These are phyloP conservation scores for Nemopilema nomurai DNA, from an alignment of 30 jellyfish, hydroid and myxozoan genomes.

Conservation along the genomic window DNA sequence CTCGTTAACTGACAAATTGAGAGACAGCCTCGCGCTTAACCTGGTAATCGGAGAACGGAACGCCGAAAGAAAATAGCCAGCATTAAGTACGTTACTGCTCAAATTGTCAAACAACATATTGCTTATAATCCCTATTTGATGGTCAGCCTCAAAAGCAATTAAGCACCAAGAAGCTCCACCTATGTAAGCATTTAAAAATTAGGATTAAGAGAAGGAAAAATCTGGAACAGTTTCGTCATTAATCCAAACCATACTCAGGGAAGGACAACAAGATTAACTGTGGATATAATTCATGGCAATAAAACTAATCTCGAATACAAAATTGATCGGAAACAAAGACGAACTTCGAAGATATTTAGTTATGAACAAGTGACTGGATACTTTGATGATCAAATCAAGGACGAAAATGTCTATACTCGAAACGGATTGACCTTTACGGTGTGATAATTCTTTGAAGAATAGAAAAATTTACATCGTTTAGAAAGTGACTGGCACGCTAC, in stretches of 20 bases:
- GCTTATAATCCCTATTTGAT: too few species aligned
- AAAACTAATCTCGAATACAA: neutral
- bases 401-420: neutral
- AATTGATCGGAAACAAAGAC: neutral
- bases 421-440: neutral
- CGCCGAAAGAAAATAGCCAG: too few species aligned
- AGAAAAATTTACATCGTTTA: neutral
- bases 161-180: too few species aligned
- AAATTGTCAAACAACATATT: too few species aligned
- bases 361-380: neutral
- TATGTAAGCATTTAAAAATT: too few species aligned
- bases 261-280: neutral
- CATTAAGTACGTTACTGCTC: too few species aligned
- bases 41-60: neutral
- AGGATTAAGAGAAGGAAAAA: too few species aligned
- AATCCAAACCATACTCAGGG: neutral
- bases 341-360: neutral
- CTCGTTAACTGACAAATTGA: too few species aligned
- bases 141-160: too few species aligned
- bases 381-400: neutral
- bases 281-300: neutral
- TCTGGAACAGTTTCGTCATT: too few species aligned
- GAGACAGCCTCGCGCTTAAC: neutral
- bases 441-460: neutral
- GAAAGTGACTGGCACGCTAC: constrained; percentile 3